Percentiles rank a stretch among this genome's conserved stretches.
These are phyloP conservation scores for Epinotia bilunana DNA, from an alignment of 2,888 invertebrate species.

Conservation along the genomic window DNA sequence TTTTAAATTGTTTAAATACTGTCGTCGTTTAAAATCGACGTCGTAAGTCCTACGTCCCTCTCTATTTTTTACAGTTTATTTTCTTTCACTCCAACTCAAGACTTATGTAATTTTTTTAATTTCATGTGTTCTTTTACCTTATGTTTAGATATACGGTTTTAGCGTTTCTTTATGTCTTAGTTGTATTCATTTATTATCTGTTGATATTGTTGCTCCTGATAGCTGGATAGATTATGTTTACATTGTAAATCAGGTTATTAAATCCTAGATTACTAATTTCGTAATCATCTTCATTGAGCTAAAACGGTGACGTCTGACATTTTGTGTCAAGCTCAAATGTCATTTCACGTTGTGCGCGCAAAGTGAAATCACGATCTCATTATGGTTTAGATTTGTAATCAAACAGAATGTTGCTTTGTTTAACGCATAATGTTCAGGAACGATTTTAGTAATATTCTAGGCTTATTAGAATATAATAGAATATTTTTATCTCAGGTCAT, in stretches of 20 bases:
- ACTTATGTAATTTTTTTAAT: no score
- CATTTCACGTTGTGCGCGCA: conserved; percentile 46
- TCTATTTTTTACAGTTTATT: no score
- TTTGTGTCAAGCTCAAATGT: conserved; percentile 41
- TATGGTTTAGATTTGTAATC: conserved; percentile 59
- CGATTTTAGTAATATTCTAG: conserved; percentile 17
- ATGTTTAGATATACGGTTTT: no score
- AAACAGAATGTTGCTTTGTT: conserved; percentile 52
- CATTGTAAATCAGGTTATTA: conserved; percentile 11
- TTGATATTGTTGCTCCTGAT: no score
- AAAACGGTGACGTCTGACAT: conserved; percentile 40
- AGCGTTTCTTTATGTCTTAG: no score
- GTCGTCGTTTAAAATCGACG: no score
- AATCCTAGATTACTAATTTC: conserved; percentile 38
- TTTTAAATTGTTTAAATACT: no score
- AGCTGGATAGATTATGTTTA: background rate
- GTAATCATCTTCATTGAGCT: conserved; percentile 26
- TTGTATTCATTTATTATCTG: no score
- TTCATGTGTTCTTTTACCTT: no score
- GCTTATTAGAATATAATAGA: background rate
- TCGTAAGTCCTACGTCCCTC: no score
- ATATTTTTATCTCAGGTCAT: no score
- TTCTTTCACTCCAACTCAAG: no score
- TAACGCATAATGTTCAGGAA: conserved; percentile 51
- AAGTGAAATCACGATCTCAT: conserved; percentile 65